Evolutionary conservation across 2,797 vertebrate species (phyloP), one percentile per base, ranked within the genome.

Genomic region (Peromyscus eremicus): DNA sequence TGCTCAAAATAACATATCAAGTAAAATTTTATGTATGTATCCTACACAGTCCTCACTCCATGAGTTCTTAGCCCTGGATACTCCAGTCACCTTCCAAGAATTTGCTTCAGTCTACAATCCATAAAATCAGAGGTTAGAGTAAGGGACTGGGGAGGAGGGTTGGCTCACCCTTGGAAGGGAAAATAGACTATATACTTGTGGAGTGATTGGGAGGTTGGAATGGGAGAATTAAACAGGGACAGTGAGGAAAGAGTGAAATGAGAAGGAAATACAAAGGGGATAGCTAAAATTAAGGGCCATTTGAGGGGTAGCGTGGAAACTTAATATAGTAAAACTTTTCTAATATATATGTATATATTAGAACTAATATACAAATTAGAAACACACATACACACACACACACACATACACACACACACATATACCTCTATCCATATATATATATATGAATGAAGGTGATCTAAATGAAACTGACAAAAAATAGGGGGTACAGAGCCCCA

Each of bases 51-150:
- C 91, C 10, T 91, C 88, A 64, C 77, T 52, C 32, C 70, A 2
- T 64, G 70, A 92, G 6, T 55, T 71, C 40, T 94, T 49, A 4
- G 64, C 6, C 7, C 9, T 49, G 66, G 6, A 34, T 62, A 23
- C 16, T 94, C 14, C 79, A n/a, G 13, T 93, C 0, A 87, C 40
- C 17, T 93, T 92, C 70, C 92, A 73, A 92, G 55, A 84, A 87
- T 7, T 6, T 66, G 12, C 7, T 82, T 60, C 23, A 62, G n/a
- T 60, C 80, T 62, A 9, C 13, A 34, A 79, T 12, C 32, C 46
- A 82, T 40, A 62, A n/a, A 40, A 40, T 55, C n/a, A 60, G n/a
- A 60, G 80, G 6, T 82, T 62, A 62, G n/a, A 82, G 7, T 40
- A 37, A 60, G 34, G 55, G 23, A 60, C 23, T 27, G 57, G 25